Evolutionary conservation across 2,797 vertebrate genomes (phyloP), one percentile per base, ranked within the genome.

Genomic region (Sarcoramphus papa): DNA sequence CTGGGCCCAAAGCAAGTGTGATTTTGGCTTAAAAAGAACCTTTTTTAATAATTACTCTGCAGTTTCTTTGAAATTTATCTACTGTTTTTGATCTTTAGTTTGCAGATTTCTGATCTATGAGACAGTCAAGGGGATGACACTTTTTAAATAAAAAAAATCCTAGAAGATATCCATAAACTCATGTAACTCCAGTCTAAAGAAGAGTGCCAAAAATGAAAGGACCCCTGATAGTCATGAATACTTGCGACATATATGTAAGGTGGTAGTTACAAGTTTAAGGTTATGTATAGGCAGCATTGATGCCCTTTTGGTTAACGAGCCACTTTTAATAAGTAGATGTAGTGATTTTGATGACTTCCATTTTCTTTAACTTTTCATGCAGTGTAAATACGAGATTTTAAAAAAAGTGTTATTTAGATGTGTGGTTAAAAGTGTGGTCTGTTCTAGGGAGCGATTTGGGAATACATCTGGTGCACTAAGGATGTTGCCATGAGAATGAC

Each of bases 401-500:
- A 15, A 76, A 51, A 35, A 51, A 62, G 25, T 33, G 45, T 95
- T 89, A 47, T 72, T 94, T 85, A 91, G 72, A 80, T 47, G n/a
- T 78, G 62, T 73, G 40, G 21, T 92, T 97, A 65, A 63, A 91
- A 93, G 73, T 31, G 47, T 84, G 78, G 56, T 91, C 73, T 59
- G 91, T 94, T 88, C 90, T 79, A 40, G 75, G 35, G 82, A 91
- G 86, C 3, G 48, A 76, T 90, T 94, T 96, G 97, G 97, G 97
- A 94, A 93, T 84, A 93, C 97, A 97, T 97, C 97, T 97, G 98
- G 91, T 0, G 56, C 35, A 10, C 47, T 78, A 28, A 91, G 67
- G 45, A 95, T 91, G 60, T 91, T 95, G 95, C 98, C 96, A 97
- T 70, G 62, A 96, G 95, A 97, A 94, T 75, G 86, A 96, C 92